These are phyloP conservation scores for Ennomos fuscantarius DNA, from an alignment of 2,888 invertebrate species.

Conservation along the genomic window DNA sequence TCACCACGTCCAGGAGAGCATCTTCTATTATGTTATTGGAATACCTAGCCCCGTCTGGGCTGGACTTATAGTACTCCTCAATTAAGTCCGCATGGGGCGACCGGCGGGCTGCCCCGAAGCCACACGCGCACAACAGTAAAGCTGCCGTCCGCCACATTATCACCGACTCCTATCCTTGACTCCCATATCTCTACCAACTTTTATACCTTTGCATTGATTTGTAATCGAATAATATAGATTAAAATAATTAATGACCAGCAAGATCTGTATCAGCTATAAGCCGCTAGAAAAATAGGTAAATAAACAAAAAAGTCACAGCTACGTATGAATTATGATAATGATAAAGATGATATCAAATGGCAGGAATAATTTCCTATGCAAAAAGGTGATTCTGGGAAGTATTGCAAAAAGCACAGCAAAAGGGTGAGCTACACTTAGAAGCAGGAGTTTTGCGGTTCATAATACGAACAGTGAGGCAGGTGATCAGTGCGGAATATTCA, in stretches of 20 bases:
- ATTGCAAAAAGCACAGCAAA: too few species aligned
- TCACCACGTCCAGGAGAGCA: conserved; percentile 57
- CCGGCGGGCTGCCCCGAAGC: conserved; percentile 31
- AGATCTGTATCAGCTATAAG: conserved; percentile 28
- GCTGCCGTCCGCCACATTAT: conserved; percentile 34
- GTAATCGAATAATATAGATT: conserved; percentile 30
- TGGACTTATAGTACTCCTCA: conserved; percentile 40
- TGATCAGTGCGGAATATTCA: too few species aligned
- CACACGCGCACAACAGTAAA: conserved; percentile 32
- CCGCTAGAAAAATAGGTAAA: conserved; percentile 15
- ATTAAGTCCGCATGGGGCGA: conserved; percentile 51
- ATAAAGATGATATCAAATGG: too few species aligned
- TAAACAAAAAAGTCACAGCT: too few species aligned
- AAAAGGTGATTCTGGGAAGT: too few species aligned
- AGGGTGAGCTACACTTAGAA: too few species aligned
- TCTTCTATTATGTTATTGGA: conserved; percentile 55
- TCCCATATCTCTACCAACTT: conserved; percentile 15
- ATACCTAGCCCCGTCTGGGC: conserved; percentile 40
- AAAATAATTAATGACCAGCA: conserved; percentile 24
- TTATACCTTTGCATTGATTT: conserved; percentile 28
- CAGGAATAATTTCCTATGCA: too few species aligned
- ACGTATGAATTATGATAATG: too few species aligned
- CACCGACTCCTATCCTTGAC: background rate
- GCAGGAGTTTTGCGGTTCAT: too few species aligned
- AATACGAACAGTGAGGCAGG: too few species aligned